phyloP scores from a whole-genome alignment of 2,797 vertebrate species.

The Melanotaenia trifasciata region DNA sequence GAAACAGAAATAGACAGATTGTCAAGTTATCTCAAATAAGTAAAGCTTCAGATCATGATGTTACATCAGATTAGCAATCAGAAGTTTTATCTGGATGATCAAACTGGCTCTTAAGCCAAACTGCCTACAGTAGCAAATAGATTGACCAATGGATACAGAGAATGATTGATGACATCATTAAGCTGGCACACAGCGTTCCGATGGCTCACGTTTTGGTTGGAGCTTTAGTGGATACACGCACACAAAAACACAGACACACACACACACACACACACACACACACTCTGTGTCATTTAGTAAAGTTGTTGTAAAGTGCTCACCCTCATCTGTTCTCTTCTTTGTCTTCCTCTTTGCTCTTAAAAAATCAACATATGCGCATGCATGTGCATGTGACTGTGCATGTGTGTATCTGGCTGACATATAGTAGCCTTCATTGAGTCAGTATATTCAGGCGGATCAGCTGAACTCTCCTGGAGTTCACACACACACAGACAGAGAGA shows the following conservation, averaged over 20 bases:
- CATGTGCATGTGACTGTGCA: constrained; percentile 12
- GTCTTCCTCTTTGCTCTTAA: constrained; percentile 6
- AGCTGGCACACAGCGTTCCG: constrained; percentile 56
- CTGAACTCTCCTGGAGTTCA: constrained; percentile 63
- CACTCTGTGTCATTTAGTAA: constrained; percentile 29
- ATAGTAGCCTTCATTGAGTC: constrained; percentile 52
- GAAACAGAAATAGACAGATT: constrained; percentile 5
- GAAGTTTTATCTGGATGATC: constrained; percentile 32
- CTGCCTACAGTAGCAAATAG: constrained; percentile 62
- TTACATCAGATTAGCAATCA: constrained; percentile 40
- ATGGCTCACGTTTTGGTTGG: constrained; percentile 44
- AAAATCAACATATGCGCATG: constrained; percentile 35
- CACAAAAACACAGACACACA: constrained; percentile 18
- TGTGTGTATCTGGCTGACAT: constrained; percentile 39
- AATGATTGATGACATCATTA: constrained; percentile 82
- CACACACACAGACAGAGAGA: constrained; percentile 40
- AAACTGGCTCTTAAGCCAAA: constrained; percentile 57
- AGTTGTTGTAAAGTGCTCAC: constrained; percentile 7
- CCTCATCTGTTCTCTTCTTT: neutral
- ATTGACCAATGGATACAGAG: constrained; percentile 73
- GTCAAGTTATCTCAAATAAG: neutral
- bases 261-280: constrained; percentile 5
- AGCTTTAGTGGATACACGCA: constrained; percentile 50
- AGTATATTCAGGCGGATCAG: constrained; percentile 59
- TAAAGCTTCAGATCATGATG: neutral